These are phyloP conservation scores for Eospalax fontanierii DNA, from an alignment of 2,797 vertebrate species.

Conservation along the genomic window DNA sequence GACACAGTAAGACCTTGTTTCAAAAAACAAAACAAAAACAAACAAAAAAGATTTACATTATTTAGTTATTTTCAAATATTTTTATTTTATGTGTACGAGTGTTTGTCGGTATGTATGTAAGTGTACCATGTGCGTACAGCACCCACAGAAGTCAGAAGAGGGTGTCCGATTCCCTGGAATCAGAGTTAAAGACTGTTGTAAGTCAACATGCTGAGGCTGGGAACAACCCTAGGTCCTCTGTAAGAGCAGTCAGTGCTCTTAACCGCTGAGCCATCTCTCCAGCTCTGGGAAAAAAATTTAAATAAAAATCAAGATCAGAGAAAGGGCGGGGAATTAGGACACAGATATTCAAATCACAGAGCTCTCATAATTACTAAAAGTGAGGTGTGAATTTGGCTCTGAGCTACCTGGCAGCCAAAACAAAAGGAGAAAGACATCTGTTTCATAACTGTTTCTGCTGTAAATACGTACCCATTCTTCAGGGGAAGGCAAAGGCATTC, in stretches of 20 bases:
- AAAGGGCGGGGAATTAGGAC: conserved; percentile 4
- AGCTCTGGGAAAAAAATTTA: background rate
- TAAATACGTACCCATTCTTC: conserved; percentile 21
- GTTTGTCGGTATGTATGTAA: too few species aligned
- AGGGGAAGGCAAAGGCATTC: background rate
- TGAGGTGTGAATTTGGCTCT: conserved; percentile 18
- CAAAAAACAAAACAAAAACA: background rate
- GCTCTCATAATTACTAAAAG: background rate
- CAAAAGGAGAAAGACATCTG: conserved; percentile 50
- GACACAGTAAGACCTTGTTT: background rate
- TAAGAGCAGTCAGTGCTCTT: too few species aligned
- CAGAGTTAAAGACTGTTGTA: too few species aligned
- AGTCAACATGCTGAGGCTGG: too few species aligned
- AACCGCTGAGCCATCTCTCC: too few species aligned
- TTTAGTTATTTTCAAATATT: too few species aligned
- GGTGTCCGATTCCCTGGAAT: too few species aligned
- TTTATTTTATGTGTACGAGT: too few species aligned
- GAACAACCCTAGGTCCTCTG: too few species aligned
- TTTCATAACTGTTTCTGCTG: conserved; percentile 47
- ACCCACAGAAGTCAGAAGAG: too few species aligned
- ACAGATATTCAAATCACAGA: background rate
- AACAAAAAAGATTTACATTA: too few species aligned
- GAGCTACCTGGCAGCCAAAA: conserved; percentile 61
- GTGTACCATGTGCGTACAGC: too few species aligned
- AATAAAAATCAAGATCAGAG: conserved; percentile 46